These are phyloP conservation scores for Drosophila mimetica DNA, from an alignment of 2,888 invertebrate genomes.

Conservation along the genomic window DNA sequence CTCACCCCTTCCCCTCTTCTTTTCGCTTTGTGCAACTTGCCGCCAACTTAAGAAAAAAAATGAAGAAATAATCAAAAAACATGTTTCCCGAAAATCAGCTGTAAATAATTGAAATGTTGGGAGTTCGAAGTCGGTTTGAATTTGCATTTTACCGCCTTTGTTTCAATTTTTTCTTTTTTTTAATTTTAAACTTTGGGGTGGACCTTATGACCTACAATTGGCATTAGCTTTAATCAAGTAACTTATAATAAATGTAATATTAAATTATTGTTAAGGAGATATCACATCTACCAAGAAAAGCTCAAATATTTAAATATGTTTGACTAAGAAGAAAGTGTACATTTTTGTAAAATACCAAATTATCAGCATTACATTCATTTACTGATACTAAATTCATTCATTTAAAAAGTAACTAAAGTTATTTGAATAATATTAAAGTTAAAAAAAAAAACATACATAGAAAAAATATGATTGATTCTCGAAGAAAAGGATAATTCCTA, in stretches of 20 bases:
- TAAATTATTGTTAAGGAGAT: neutral
- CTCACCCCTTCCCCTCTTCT: neutral
- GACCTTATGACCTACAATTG: neutral
- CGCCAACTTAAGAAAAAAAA: conserved; percentile 21
- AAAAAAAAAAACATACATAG: too few relatives aligned
- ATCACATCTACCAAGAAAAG: neutral
- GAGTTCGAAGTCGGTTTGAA: conserved; percentile 21
- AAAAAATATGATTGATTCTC: too few relatives aligned
- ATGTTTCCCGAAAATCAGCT: conserved; percentile 27
- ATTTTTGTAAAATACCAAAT: neutral
- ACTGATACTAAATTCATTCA: too few relatives aligned
- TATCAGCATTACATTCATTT: neutral
- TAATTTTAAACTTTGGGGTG: conserved; percentile 7
- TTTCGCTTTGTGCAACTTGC: conserved; percentile 26
- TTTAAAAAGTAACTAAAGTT: too few relatives aligned
- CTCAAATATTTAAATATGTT: too few relatives aligned
- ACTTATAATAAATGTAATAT: neutral
- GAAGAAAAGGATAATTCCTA: too few relatives aligned
- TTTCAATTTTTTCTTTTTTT: too few relatives aligned
- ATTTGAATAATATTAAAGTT: too few relatives aligned
- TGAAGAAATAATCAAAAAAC: conserved; percentile 8
- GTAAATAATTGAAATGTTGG: conserved; percentile 45
- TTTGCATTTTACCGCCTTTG: conserved; percentile 27
- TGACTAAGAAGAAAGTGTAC: neutral
- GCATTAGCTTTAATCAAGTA: too few relatives aligned